These are phyloP conservation scores for Mallotus villosus DNA, from an alignment of 2,797 vertebrate genomes.

Conservation along the genomic window DNA sequence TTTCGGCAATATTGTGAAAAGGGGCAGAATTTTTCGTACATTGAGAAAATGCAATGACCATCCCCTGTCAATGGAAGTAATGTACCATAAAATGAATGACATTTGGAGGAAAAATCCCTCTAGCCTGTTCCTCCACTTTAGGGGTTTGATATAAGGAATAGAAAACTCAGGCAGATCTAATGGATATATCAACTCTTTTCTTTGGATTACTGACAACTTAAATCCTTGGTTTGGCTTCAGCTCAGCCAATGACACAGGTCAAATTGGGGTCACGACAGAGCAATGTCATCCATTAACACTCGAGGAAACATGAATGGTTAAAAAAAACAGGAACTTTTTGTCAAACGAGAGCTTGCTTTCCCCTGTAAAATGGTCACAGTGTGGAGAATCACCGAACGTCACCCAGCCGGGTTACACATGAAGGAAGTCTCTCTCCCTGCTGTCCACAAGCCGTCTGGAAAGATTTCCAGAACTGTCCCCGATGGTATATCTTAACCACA, in stretches of 20 bases:
- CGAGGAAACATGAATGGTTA: conserved; percentile 40
- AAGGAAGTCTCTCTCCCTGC: conserved; percentile 11
- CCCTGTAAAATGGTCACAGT: conserved; percentile 41
- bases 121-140: conserved; percentile 46
- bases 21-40: conserved; percentile 29
- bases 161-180: conserved; percentile 38
- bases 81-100: conserved; percentile 43
- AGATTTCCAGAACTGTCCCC: not conserved
- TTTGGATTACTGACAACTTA: conserved; percentile 38
- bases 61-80: conserved; percentile 54
- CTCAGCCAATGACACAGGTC: conserved; percentile 35
- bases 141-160: conserved; percentile 49
- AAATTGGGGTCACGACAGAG: conserved; percentile 37
- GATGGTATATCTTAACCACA: not conserved
- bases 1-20: conserved; percentile 19
- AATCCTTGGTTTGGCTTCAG: conserved; percentile 35
- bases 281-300: conserved; percentile 51
- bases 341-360: conserved; percentile 39
- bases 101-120: conserved; percentile 30
- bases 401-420: conserved; percentile 14
- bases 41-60: conserved; percentile 34
- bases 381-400: conserved; percentile 23
- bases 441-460: conserved; percentile 17
- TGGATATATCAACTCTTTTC: conserved; percentile 43
- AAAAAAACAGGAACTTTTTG: conserved; percentile 42